Percentiles rank a stretch among this genome's conserved stretches.
These are phyloP conservation scores for Venturia canescens DNA, from an alignment of 1,140 invertebrate genomes.

Conservation along the genomic window DNA sequence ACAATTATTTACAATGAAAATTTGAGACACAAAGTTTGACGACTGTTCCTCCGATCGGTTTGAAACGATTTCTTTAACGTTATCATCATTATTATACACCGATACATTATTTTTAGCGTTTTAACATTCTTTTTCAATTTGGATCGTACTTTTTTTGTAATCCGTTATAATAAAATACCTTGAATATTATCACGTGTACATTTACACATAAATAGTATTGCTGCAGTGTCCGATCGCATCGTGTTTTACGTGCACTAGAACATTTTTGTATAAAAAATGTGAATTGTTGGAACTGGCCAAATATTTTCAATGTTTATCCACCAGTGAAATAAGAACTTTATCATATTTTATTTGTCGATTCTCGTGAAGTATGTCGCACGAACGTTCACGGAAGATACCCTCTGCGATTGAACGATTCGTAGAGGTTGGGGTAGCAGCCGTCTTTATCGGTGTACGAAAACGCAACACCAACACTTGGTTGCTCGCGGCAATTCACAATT, in stretches of 20 bases:
- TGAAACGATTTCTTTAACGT: background rate
- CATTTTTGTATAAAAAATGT: too few relatives aligned
- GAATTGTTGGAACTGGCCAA: too few relatives aligned
- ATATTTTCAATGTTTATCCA: too few relatives aligned
- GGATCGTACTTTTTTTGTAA: background rate
- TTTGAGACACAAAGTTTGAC: background rate
- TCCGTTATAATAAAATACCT: conserved; percentile 14
- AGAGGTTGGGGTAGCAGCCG: background rate
- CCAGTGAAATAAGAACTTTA: background rate
- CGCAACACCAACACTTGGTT: conserved; percentile 28
- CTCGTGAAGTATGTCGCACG: background rate
- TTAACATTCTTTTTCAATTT: background rate
- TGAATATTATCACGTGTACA: conserved; percentile 10
- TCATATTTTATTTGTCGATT: conserved; percentile 15
- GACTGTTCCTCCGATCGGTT: background rate
- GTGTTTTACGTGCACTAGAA: too few relatives aligned
- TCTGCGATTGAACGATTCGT: background rate
- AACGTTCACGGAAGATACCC: background rate
- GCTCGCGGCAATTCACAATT: conserved; percentile 30
- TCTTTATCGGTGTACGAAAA: background rate
- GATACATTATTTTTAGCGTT: background rate
- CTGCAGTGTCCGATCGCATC: background rate
- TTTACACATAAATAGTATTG: background rate
- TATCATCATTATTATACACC: conserved; percentile 3
- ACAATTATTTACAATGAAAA: conserved; percentile 32